Base-by-base conservation (phyloP, 2,113 vertebrate species). In the Notiomystis cincta region DNA sequence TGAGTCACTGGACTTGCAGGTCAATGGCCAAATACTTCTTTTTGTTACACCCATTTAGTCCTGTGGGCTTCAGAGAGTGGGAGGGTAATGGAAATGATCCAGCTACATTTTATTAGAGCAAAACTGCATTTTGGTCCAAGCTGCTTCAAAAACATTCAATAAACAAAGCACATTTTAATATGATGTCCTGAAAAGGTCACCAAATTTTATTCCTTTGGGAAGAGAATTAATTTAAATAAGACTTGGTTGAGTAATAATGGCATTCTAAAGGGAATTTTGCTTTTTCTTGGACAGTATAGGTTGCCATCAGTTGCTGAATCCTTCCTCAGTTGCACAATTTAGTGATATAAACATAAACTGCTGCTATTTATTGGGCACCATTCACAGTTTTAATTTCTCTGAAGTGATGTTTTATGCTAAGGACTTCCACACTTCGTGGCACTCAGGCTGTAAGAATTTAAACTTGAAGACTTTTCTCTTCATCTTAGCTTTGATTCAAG, bases 21-120 rank as follows among this genome's bases (percentile, higher is more conserved):
- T 70, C 95, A 88, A 51, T 70, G 71, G 84, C 86, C 96, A 96
- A 94, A 93, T 96, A 83, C 65, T 81, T 95, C 40, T 13, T 85
- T 88, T 89, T 95, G 92, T 94, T 91, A 94, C 83, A 95, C 78
- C 82, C 87, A 78, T 93, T 69, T 54, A 85, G 65, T 66, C 76
- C 76, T 76, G 64, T 72, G 69, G 82, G 78, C 30, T 92, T 91
- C 66, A 83, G 73, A 0, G 35, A 86, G 94, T 96, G 77, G 94
- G 93, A 92, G 75, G 33, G 25, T 66, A 67, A 84, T 91, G 93
- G 81, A 91, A 83, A 35, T 1, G 4, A 3, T 73, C 95, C 84
- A 95, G 86, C 77, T 31, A 65, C 65, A 80, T 87, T 95, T 95
- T 90, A 51, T 58, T 71, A 80, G 56, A 95, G 80, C 13, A 62